Percentiles rank a stretch among this genome's conserved stretches.
Evolutionary conservation across 2,113 vertebrate genomes (phyloP).

Genomic region (Periophthalmodon schlosseri): DNA sequence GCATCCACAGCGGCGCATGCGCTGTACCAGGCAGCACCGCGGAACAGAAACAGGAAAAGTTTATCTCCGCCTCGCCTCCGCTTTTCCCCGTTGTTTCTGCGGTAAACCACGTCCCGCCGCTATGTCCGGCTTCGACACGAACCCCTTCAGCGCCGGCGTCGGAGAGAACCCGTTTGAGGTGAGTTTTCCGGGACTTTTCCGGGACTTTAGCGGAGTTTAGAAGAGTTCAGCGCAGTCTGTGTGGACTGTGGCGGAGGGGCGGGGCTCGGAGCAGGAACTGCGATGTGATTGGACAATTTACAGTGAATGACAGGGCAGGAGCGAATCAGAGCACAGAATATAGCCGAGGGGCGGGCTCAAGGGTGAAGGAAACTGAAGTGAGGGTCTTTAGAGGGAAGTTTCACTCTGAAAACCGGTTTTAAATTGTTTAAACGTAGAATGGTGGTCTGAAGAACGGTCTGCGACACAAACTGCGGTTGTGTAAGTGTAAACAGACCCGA

Average conservation of each 20-base stretch:
- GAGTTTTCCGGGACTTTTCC: neutral
- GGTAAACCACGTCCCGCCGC: neutral
- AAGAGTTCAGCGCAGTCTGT: neutral
- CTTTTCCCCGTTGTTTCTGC: neutral
- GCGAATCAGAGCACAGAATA: conserved; percentile 36
- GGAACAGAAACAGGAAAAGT: neutral
- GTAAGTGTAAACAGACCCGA: no score
- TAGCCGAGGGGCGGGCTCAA: neutral
- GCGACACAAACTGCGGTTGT: no score
- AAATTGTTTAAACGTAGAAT: neutral
- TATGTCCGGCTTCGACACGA: neutral
- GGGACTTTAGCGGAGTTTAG: neutral
- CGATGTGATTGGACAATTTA: neutral
- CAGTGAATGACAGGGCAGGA: conserved; percentile 11
- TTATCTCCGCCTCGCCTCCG: neutral
- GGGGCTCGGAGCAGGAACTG: neutral
- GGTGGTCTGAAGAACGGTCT: neutral
- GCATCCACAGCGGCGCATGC: conserved; percentile 59
- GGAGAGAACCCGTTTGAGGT: neutral
- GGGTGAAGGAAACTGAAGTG: conserved; percentile 58
- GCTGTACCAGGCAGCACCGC: neutral
- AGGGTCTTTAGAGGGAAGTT: conserved; percentile 14
- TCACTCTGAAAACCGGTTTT: no score
- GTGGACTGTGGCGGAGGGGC: neutral
- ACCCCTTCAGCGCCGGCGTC: neutral